Evolutionary conservation across 2,888 invertebrate genomes (phyloP), one percentile per base, ranked within the genome.

Genomic region (Hypomecis atomaria): DNA sequence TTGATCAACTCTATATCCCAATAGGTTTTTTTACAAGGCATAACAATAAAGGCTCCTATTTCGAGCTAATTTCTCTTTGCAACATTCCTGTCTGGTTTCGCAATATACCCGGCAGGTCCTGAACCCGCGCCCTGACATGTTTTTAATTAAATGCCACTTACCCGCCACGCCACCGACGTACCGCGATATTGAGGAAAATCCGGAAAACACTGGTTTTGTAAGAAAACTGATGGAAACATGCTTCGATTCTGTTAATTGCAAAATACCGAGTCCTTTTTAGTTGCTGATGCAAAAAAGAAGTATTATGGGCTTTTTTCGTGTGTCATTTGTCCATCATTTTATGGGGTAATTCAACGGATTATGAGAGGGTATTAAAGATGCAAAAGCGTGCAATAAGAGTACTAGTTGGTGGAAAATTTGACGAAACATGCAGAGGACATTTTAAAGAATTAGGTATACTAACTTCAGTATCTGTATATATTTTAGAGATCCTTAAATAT

Each of bases 91-190:
- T 6, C 33, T 33, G 45, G 8, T 40, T n/a, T 48, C 44, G 40
- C 50, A 45, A 62, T 45, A 52, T 49, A 33, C 43, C n/a, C 23
- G 5, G 6, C 37, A 10, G 37, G 48, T 42, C 49, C 59, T 44
- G 57, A 62, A 44, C 47, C 56, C 58, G 42, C 57, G 36, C 48
- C 37, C 69, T 87, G 90, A 89, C 90, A 86, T 84, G 86, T 88
- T 89, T 89, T 88, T 88, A 88, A 89, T 89, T 89, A 89, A 88
- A 88, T 75, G 84, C 86, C 85, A 86, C 85, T 87, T 85, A 81
- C 78, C 70, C 62, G 70, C 72, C 72, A 72, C 68, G 69, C 71
- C 69, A 66, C 69, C 11, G 36, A 43, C 49, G 49, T 40, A 36
- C 5, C 11, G 57, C 48, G 47, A 45, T 42, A 44, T 63, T 42